These are phyloP conservation scores for Prionchulus punctatus DNA, from an alignment of 2,888 invertebrate species.

Conservation along the genomic window DNA sequence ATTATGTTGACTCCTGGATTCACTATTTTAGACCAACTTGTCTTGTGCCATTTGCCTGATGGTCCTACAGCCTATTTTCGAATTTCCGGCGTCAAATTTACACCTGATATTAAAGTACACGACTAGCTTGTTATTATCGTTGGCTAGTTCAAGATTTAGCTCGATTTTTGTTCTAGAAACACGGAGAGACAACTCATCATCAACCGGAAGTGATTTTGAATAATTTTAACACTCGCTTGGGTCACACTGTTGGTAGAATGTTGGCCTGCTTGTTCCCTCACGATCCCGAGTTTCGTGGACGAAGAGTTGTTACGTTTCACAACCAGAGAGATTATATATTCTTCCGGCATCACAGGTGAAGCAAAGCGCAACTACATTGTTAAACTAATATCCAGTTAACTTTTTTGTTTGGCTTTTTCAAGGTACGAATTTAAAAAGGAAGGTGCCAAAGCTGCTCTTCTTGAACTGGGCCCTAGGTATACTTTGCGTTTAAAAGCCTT, in stretches of 20 bases:
- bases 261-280: constrained; percentile 61
- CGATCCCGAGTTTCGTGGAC: constrained; percentile 80
- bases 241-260: constrained; percentile 75
- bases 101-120: constrained; percentile 54
- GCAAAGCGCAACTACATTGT: neutral
- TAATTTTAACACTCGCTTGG: constrained; percentile 85
- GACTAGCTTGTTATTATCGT: constrained; percentile 2
- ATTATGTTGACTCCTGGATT: neutral
- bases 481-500: constrained; percentile 76
- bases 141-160: neutral
- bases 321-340: constrained; percentile 98
- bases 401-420: constrained; percentile 10
- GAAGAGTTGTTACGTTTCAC: constrained; percentile 87
- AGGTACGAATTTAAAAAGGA: constrained; percentile 67
- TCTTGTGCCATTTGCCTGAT: constrained; percentile 79
- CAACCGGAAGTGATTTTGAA: constrained; percentile 86
- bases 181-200: constrained; percentile 58
- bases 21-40: constrained; percentile 53
- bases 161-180: constrained; percentile 24
- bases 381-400: neutral
- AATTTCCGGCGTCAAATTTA: constrained; percentile 74
- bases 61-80: constrained; percentile 95
- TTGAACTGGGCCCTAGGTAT: constrained; percentile 92
- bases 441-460: constrained; percentile 50
- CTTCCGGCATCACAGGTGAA: constrained; percentile 80